Evolutionary conservation across 2,113 vertebrate species (phyloP).

Genomic region (Callorhinus ursinus): DNA sequence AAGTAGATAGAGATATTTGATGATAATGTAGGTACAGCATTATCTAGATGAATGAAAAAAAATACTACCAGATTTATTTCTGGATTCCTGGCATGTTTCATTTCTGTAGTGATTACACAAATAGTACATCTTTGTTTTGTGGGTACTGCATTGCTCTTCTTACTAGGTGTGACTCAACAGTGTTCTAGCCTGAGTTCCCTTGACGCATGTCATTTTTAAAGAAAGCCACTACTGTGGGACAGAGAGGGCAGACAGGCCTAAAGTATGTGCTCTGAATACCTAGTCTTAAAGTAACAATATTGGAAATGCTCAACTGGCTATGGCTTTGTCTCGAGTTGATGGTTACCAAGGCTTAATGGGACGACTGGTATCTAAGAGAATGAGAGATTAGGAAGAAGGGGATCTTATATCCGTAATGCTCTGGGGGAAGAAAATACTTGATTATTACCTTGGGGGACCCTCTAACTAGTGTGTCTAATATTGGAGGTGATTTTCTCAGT

Average conservation of each 20-base stretch:
- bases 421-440: not conserved
- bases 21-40: not conserved
- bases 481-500: not conserved
- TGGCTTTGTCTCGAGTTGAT: not conserved
- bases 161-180: not conserved
- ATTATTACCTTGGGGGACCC: not conserved
- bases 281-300: not conserved
- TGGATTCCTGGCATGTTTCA: slow-evolving; percentile 5
- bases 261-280: not conserved
- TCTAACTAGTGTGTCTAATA: not conserved
- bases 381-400: not conserved
- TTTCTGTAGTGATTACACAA: not conserved
- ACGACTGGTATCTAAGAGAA: not conserved
- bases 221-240: not conserved
- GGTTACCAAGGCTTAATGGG: not conserved
- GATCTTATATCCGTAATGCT: not conserved
- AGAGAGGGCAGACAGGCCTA: not conserved
- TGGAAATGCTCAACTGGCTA: not conserved
- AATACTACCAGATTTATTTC: not conserved
- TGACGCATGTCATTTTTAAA: not conserved
- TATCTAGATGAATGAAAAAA: slow-evolving; percentile 28
- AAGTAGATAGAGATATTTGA: not conserved
- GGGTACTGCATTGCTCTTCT: not conserved
- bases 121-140: slow-evolving; percentile 27
- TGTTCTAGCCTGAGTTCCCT: not conserved